phyloP scores from a whole-genome alignment of 2,113 vertebrate species.

The Psilopsiagon aurifrons region DNA sequence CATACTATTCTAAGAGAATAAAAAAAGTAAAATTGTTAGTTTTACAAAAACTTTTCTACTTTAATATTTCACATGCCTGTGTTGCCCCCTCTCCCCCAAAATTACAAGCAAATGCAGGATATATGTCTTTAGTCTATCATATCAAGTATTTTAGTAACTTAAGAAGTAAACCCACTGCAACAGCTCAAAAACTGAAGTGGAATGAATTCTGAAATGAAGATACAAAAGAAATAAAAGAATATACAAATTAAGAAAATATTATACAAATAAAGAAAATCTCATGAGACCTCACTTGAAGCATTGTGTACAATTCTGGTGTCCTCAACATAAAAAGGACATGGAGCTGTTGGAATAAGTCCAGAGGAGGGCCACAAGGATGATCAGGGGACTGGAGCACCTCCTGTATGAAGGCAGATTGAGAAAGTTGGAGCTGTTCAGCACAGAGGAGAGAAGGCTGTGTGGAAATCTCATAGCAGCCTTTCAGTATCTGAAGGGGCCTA shows the following conservation, averaged over 20 bases:
- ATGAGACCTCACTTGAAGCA: background rate
- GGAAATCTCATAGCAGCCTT: background rate
- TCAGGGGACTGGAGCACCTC: background rate
- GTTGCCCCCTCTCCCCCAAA: fast-evolving
- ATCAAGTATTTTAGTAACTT: background rate
- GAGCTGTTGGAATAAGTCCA: background rate
- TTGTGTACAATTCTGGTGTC: background rate
- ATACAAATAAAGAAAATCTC: background rate
- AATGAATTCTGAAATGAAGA: background rate
- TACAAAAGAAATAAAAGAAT: background rate
- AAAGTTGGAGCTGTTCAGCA: background rate
- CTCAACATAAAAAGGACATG: background rate
- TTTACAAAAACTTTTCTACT: background rate
- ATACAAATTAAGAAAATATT: background rate
- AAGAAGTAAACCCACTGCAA: background rate
- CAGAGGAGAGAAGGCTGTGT: background rate
- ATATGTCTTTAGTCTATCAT: background rate
- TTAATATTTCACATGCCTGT: background rate
- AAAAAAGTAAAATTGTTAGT: background rate
- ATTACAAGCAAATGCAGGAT: background rate
- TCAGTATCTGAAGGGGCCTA: background rate
- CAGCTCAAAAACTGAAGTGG: background rate
- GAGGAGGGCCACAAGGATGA: background rate
- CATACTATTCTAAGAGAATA: background rate
- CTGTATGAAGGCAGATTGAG: background rate